Conservation (phyloP, 2,113 vertebrate species). For the Chunga burmeisteri region DNA sequence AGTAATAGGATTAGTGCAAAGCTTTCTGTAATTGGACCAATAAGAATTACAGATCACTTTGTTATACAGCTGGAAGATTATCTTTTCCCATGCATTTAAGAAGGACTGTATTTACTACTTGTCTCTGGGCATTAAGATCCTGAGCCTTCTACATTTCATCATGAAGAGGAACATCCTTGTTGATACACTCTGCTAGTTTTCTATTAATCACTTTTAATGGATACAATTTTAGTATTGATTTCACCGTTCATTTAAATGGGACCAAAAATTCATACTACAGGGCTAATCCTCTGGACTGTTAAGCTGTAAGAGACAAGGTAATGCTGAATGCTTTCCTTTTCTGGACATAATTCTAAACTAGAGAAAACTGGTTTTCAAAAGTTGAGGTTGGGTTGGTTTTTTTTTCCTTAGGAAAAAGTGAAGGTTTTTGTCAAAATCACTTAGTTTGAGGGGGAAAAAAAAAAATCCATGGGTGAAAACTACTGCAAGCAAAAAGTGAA, state of each 20-base stretch:
- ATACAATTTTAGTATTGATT: not conserved
- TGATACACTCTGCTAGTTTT: not conserved
- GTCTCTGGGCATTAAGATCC: not conserved
- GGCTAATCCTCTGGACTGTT: not conserved
- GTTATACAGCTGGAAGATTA: not conserved
- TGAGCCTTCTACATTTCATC: not conserved
- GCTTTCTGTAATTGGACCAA: not conserved
- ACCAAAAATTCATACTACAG: not conserved
- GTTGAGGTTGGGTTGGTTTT: not conserved
- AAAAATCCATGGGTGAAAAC: not conserved
- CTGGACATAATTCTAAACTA: not conserved
- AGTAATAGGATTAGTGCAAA: not conserved
- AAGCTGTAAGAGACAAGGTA: not conserved
- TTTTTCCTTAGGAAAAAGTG: not conserved
- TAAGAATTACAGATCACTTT: not conserved
- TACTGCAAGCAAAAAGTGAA: not conserved
- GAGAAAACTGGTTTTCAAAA: not conserved
- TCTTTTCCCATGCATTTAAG: not conserved
- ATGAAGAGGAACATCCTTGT: not conserved
- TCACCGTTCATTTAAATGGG: not conserved
- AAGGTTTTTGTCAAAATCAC: not conserved
- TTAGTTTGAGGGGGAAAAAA: not conserved
- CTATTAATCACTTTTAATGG: not conserved
- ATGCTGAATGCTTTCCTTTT: not conserved
- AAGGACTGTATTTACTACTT: not conserved